Conservation (phyloP, 1,140 invertebrate species). For the Calephelis virginiensis region DNA sequence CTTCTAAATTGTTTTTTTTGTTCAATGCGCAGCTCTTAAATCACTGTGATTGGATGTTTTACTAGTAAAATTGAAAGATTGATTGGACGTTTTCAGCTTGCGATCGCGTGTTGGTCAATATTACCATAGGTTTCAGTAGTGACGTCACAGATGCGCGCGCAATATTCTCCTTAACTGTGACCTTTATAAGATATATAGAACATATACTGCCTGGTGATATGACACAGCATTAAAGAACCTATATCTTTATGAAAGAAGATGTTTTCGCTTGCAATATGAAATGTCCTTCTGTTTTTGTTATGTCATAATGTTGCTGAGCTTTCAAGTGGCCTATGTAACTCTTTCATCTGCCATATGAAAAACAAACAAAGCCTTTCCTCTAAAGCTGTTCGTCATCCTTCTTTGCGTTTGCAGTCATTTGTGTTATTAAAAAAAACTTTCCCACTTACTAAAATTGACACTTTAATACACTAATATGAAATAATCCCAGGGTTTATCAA, state of each 20-base stretch:
- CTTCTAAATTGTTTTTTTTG: no score
- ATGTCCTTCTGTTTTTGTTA: not conserved
- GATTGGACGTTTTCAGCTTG: conserved; percentile 27
- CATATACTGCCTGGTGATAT: not conserved
- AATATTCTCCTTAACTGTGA: conserved; percentile 33
- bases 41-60: no score
- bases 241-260: not conserved
- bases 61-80: conserved; percentile 25
- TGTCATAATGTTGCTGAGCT: conserved; percentile 18
- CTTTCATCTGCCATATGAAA: not conserved
- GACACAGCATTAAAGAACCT: not conserved
- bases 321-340: conserved; percentile 20
- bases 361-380: not conserved
- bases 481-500: no score
- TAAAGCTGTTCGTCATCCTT: not conserved
- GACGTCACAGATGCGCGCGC: conserved; percentile 53
- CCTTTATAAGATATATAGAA: conserved; percentile 28
- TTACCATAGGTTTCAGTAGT: conserved; percentile 32
- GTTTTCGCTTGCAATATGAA: conserved; percentile 12
- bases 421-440: not conserved
- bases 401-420: not conserved
- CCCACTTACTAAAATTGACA: not conserved
- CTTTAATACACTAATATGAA: not conserved
- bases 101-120: conserved; percentile 42
- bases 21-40: no score